phyloP scores from a whole-genome alignment of 2,888 invertebrate genomes.

The Lamproptera curius region DNA sequence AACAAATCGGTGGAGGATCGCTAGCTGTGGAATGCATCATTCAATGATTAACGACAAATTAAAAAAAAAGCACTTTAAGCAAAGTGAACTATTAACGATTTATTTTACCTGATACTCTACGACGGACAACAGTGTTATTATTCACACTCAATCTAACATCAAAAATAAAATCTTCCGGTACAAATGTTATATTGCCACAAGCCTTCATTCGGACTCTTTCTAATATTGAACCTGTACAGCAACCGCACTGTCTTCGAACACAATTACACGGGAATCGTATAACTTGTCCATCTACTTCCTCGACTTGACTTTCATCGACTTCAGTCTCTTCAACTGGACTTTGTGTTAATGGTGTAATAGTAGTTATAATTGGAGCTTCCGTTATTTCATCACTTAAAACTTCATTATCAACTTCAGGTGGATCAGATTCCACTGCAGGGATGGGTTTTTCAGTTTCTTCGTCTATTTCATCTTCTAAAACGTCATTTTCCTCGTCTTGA shows the following conservation, averaged over 20 bases:
- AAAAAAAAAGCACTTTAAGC: too few relatives aligned
- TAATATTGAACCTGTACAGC: constrained; percentile 82
- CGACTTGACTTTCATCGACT: constrained; percentile 30
- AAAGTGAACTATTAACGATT: not conserved
- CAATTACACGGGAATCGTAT: constrained; percentile 80
- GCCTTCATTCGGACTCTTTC: constrained; percentile 83
- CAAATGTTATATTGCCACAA: constrained; percentile 87
- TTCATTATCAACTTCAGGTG: constrained; percentile 33
- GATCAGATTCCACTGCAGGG: constrained; percentile 26
- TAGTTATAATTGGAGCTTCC: constrained; percentile 28
- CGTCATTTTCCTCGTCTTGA: constrained; percentile 35
- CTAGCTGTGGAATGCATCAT: constrained; percentile 71
- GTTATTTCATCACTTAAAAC: constrained; percentile 33
- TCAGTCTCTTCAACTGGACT: constrained; percentile 41
- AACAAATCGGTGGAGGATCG: constrained; percentile 85
- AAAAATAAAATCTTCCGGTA: constrained; percentile 90
- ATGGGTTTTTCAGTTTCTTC: constrained; percentile 31
- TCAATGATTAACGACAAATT: too few relatives aligned
- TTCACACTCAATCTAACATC: constrained; percentile 85
- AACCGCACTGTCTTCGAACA: constrained; percentile 80
- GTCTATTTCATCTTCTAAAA: constrained; percentile 33
- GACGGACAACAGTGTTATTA: constrained; percentile 83
- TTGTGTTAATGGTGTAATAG: constrained; percentile 34
- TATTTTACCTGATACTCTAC: constrained; percentile 83
- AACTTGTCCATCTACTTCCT: constrained; percentile 62